phyloP scores from a whole-genome alignment of 2,888 invertebrate species.

The Polymixis lichenea region DNA sequence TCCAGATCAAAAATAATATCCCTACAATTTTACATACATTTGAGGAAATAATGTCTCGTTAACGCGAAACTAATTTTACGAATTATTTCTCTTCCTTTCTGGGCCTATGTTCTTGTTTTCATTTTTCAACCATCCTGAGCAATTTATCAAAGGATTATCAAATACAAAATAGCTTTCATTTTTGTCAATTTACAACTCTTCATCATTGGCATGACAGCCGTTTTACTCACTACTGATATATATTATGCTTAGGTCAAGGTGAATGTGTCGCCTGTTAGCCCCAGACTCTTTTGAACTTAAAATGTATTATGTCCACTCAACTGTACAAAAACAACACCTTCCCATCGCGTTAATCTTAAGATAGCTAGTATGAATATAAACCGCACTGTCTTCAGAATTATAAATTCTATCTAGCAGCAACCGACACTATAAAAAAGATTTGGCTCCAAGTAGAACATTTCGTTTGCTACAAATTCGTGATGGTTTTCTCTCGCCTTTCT shows the following conservation, averaged over 20 bases:
- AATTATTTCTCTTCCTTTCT: background rate
- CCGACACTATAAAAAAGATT: background rate
- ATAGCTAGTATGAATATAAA: background rate
- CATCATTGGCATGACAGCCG: constrained; percentile 2
- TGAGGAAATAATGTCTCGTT: background rate
- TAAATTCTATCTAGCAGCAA: background rate
- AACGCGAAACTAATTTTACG: background rate
- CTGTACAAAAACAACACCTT: background rate
- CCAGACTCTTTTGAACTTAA: background rate
- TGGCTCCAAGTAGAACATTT: constrained; percentile 12
- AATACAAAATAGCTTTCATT: background rate
- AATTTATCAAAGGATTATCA: background rate
- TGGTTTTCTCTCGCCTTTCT: constrained; percentile 69
- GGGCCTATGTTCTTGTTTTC: background rate
- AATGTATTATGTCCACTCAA: background rate
- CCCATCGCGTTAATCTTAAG: background rate
- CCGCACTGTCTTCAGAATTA: background rate
- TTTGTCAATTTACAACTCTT: background rate
- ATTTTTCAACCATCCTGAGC: background rate
- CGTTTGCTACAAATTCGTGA: constrained; percentile 41
- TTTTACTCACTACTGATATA: constrained; percentile 1
- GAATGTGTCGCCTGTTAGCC: background rate
- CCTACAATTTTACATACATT: background rate
- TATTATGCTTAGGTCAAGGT: background rate
- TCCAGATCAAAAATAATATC: background rate